phyloP scores from a whole-genome alignment of 2,888 invertebrate species.

The Balanococcus diminutus region DNA sequence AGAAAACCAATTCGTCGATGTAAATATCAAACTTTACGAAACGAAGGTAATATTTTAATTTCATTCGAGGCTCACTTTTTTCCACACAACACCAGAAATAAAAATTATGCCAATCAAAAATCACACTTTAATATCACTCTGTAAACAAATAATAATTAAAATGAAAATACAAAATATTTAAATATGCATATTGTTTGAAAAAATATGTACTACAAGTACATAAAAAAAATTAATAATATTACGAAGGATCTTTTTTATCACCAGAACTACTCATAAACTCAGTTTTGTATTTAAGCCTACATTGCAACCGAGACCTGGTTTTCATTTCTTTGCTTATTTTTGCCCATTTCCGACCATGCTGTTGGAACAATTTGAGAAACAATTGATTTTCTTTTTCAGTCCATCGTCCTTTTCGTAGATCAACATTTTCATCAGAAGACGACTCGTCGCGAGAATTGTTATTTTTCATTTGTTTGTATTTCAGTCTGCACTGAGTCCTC shows the following conservation, averaged over 20 bases:
- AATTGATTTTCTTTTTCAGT: neutral
- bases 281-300: neutral
- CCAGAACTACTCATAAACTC: no score
- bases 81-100: neutral
- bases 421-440: neutral
- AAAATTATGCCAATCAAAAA: neutral
- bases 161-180: neutral
- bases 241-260: neutral
- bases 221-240: neutral
- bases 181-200: neutral
- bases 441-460: neutral
- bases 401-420: slow-evolving; percentile 18
- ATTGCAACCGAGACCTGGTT: slow-evolving; percentile 4
- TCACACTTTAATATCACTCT: neutral
- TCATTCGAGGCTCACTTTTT: neutral
- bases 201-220: neutral
- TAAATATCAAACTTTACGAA: neutral
- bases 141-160: neutral
- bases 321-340: slow-evolving; percentile 9
- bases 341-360: neutral
- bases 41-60: neutral
- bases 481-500: slow-evolving; percentile 52
- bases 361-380: neutral
- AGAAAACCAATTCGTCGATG: neutral
- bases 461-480: slow-evolving; percentile 21